Conservation (phyloP, 2,797 vertebrate genomes). For the Odontamblyopus rebecca region DNA sequence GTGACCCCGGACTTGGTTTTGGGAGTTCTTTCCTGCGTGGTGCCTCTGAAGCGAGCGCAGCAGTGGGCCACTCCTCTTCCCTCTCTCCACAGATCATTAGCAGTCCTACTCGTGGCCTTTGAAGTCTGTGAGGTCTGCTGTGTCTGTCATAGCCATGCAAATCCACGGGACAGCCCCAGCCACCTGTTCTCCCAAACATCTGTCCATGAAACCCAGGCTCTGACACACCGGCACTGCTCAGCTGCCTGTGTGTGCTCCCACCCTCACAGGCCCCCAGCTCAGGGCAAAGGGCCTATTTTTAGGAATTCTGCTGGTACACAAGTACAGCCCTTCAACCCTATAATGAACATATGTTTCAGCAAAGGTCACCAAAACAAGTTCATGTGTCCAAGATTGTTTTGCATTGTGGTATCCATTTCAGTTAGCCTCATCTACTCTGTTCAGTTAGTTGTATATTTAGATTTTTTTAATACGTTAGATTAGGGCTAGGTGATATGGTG, state of each 20-base stretch:
- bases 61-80: conserved; percentile 53
- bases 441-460: not conserved
- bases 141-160: conserved; percentile 79
- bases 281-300: conserved; percentile 66
- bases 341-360: conserved; percentile 58
- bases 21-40: conserved; percentile 52
- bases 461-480: not conserved
- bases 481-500: too few relatives aligned
- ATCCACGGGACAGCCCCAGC: conserved; percentile 76
- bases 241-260: conserved; percentile 65
- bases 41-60: conserved; percentile 55
- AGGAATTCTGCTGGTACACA: conserved; percentile 54
- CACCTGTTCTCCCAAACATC: conserved; percentile 80
- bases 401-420: conserved; percentile 27
- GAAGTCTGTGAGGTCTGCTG: conserved; percentile 75
- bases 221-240: conserved; percentile 51
- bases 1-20: conserved; percentile 41
- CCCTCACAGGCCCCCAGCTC: conserved; percentile 62
- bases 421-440: too few relatives aligned
- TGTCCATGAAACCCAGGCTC: conserved; percentile 68
- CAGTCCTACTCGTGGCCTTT: conserved; percentile 68
- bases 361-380: conserved; percentile 17
- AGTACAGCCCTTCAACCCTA: conserved; percentile 50
- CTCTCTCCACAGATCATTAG: conserved; percentile 77
- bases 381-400: not conserved